Conservation (phyloP, 2,113 vertebrate species). For the Nesogale talazaci region DNA sequence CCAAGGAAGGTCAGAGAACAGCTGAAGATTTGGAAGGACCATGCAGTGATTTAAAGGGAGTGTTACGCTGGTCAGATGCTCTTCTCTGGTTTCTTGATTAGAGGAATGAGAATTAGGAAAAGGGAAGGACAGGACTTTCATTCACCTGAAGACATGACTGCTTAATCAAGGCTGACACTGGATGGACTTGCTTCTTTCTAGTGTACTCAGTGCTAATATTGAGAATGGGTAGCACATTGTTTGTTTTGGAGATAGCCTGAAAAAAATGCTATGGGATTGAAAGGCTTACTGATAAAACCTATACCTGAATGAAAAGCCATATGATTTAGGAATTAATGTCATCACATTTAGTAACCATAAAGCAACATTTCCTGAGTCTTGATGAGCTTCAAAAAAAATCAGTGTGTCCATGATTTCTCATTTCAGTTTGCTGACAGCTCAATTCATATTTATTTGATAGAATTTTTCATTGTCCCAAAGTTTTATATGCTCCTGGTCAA, state of each 20-base stretch:
- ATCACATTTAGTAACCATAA: not conserved
- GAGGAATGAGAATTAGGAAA: constrained; percentile 38
- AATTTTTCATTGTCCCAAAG: not conserved
- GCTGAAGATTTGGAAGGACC: not conserved
- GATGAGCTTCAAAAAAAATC: not conserved
- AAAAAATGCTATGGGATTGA: not conserved
- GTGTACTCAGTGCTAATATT: not conserved
- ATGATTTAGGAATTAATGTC: constrained; percentile 19
- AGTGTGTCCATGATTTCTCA: not conserved
- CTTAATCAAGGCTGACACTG: constrained; percentile 53
- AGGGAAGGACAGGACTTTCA: not conserved
- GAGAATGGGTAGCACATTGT: not conserved
- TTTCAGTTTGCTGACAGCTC: not conserved
- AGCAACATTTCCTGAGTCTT: not conserved
- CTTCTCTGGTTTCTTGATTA: constrained; percentile 49
- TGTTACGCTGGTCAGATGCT: not conserved
- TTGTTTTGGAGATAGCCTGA: not conserved
- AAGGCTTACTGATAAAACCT: not conserved
- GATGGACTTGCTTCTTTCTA: not conserved
- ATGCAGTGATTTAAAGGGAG: constrained; percentile 37
- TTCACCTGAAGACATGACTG: constrained; percentile 57
- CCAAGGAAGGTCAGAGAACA: constrained; percentile 37
- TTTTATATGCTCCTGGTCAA: not conserved
- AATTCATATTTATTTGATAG: not conserved
- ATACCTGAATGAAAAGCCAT: not conserved